Evolutionary conservation across 1,140 invertebrate species (phyloP).

Genomic region (Philaenus spumarius): DNA sequence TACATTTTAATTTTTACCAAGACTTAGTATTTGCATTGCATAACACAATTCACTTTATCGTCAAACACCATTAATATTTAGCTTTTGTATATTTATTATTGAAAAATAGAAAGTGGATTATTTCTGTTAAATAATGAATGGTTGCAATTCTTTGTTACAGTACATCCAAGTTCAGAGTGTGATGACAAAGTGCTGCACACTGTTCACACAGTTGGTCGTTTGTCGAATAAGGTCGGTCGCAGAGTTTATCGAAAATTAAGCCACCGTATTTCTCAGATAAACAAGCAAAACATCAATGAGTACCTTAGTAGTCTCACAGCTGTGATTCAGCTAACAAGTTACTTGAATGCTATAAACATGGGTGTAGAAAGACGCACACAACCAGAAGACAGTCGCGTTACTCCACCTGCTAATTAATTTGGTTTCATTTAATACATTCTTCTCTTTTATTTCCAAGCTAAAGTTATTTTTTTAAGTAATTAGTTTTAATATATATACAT

Average conservation of each 20-base stretch:
- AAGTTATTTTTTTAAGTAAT: too few species aligned
- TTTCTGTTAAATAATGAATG: too few species aligned
- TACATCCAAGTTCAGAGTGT: conserved; percentile 45
- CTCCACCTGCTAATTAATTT: not conserved
- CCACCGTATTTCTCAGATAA: conserved; percentile 5
- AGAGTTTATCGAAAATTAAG: conserved; percentile 50
- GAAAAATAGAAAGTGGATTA: too few species aligned
- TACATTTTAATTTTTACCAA: too few species aligned
- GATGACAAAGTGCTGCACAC: conserved; percentile 59
- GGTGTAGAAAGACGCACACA: not conserved
- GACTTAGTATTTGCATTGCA: too few species aligned
- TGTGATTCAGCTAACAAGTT: conserved; percentile 14
- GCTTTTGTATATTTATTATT: too few species aligned
- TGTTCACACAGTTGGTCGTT: conserved; percentile 58
- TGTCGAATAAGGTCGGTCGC: conserved; percentile 60
- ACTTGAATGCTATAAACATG: conserved; percentile 12
- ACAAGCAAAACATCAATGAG: conserved; percentile 13
- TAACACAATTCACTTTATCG: too few species aligned
- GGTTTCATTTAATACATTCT: too few species aligned
- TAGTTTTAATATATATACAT: too few species aligned
- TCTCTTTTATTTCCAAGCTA: too few species aligned
- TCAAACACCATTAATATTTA: too few species aligned
- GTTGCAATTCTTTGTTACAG: conserved; percentile 41
- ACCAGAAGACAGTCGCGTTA: not conserved
- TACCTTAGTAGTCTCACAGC: conserved; percentile 8